Base-by-base conservation (phyloP, 1,140 invertebrate species). In the Nebria ingens region DNA sequence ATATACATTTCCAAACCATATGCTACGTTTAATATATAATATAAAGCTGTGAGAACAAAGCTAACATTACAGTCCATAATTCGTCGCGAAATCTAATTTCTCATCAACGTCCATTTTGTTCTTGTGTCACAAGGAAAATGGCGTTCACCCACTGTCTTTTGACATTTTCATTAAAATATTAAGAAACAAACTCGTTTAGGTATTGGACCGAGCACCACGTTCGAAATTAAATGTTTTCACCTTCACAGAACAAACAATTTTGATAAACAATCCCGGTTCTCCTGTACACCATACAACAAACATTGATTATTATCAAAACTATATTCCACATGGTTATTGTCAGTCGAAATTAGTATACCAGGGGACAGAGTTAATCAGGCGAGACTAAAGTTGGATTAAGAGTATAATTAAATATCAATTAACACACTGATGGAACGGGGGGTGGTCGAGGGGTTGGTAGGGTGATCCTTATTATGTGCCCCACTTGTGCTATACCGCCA, bases 361-460 rank as follows among this genome's bases (percentile, higher is more conserved):
- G n/a, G 6, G 25, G 40, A 3, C 60, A 54, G 56, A 57, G 62
- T 62, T 64, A 64, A 64, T 62, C 62, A 62, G 58, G 56, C 58
- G 60, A 51, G 62, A 56, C 60, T 59, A 58, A 62, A 60, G 56
- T 59, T 58, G 59, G 58, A 64, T 62, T 64, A 62, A 62, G 59
- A 58, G 57, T 59, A 58, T 64, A 64, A 64, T 64, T 61, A 60
- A 64, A 64, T 63, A 62, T 62, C 62, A 61, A 63, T 63, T 63
- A 62, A 63, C 56, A 56, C 54, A 20, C 42, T 23, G 6, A 29
- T 29, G 50, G 3, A 29, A 40, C 19, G 17, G 53, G 23, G 21
- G 54, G n/a, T 23, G 19, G 51, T 38, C 55, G 50, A 49, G 25
- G 25, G 25, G 25, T 13, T 6, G 25, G 25, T 4, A 4, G 13